Conservation (phyloP, 2,797 vertebrate genomes). For the Meriones psammophilus region DNA sequence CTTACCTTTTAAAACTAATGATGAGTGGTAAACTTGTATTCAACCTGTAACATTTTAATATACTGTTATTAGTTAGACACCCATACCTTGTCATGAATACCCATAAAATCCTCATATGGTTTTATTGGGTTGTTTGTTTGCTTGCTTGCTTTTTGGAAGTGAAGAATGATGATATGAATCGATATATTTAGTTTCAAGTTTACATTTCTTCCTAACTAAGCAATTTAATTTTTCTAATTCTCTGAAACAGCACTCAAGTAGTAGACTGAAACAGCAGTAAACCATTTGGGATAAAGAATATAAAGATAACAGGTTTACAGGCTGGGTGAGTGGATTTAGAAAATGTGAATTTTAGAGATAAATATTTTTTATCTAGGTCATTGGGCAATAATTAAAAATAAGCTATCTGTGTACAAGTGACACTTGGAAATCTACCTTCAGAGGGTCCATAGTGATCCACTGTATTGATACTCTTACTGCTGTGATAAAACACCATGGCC, state of each 20-base stretch:
- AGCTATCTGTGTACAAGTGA: neutral
- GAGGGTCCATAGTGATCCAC: neutral
- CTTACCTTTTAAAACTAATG: slow-evolving; percentile 30
- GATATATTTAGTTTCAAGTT: neutral
- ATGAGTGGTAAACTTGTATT: slow-evolving; percentile 35
- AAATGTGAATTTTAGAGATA: slow-evolving; percentile 3
- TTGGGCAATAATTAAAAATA: slow-evolving; percentile 44
- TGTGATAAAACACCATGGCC: neutral
- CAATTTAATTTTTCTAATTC: slow-evolving; percentile 56
- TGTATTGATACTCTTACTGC: too few relatives aligned
- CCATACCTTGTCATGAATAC: slow-evolving; percentile 30
- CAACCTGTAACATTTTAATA: neutral
- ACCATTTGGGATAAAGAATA: neutral
- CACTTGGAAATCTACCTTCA: neutral
- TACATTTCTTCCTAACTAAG: slow-evolving; percentile 4
- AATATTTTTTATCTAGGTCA: neutral
- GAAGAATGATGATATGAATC: neutral
- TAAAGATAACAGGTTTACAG: slow-evolving; percentile 10
- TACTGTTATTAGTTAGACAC: slow-evolving; percentile 32
- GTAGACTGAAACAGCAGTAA: neutral
- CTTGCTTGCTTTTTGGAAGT: neutral
- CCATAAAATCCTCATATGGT: neutral
- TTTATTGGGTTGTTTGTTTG: neutral
- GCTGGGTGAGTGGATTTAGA: neutral
- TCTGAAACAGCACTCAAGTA: slow-evolving; percentile 8